Base-by-base conservation (phyloP, 2,888 invertebrate genomes). In the Petrolisthes manimaculis region DNA sequence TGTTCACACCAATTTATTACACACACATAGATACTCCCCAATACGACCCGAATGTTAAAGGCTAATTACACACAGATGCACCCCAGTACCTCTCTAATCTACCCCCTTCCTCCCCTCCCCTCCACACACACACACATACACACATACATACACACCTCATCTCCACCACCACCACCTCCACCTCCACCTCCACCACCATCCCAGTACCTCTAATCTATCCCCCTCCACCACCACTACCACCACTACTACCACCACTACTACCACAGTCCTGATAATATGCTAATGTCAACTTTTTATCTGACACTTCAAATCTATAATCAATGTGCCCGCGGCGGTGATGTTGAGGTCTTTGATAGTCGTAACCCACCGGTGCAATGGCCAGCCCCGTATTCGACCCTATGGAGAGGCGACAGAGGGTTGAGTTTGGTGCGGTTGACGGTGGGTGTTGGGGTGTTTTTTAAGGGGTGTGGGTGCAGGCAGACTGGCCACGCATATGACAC, bases 241-340 rank as follows among this genome's bases (percentile, higher is more conserved):
- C 55, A 12, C 56, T 55, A 81, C 74, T 81, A 86, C 80, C 80
- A 77, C 87, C 83, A 69, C 83, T 37, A 78, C 81, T 24, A 75
- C 82, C 82, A 71, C 67, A 83, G 77, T 86, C 83, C 89, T 89
- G 86, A 89, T 89, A 89, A 89, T 86, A 89, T 89, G 89, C 89
- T 89, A 89, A 89, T 89, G 86, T 85, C 86, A 86, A 83, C 89
- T 86, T 89, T 89, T 89, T 89, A 89, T 89, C 89, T 89, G 86
- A 89, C 89, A 89, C 89, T 89, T 79, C 85, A 89, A 86, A 89
- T 89, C 89, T 89, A 89, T 89, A 89, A 89, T 89, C 89, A 89
- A 89, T 89, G 89, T 86, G 85, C 78, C 86, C 86, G 56, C 74
- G 86, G 89, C 83, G 61, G 37, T 24, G 82, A 61, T 74, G 77